Evolutionary conservation across 35 echinoderm and acorn worm species (phyloP), one percentile per base, ranked within the genome.

Genomic region (Stichopus chloronotus): DNA sequence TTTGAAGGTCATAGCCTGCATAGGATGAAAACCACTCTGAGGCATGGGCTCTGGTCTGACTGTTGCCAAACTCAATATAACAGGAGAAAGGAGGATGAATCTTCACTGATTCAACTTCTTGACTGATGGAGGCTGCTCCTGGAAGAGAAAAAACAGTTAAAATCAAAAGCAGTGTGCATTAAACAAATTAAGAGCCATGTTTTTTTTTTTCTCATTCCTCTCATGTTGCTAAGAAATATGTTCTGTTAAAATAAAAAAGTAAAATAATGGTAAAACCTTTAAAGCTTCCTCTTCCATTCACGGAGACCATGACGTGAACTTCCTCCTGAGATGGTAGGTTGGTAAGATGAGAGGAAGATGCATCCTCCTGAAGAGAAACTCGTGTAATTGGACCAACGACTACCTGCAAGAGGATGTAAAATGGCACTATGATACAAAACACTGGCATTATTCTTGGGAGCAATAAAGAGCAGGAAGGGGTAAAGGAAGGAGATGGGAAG

Each of bases 271-370:
- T 43, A 43, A 43, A 19, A 89, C 87, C 87, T 89, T 89, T 89
- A 53, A 60, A 52, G 61, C 87, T 72, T 30, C 87, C 87, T 55
- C 55, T 89, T n/a, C 72, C 90, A 91, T 91, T 91, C 17, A 91
- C 24, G 19, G 79, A 55, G 11, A 91, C 90, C n/a, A 72, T 23
- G 19, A 89, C 12, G 53, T 59, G 65, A 30, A 89, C 59, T 71
- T 89, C 87, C 9, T 59, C 87, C 25, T 89, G 87, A 52, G 87
- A 53, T 8, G 87, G 87, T 2, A 89, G n/a, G 55, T 61, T 89
- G 22, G 87, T 89, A 19, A 89, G 87, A 52, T 89, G 87, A 72
- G 60, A 63, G 23, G 24, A 20, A 17, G 65, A 9, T 52, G 19
- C 87, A 65, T 89, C 87, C 21, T 89, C 61, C 25, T 89, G 87